Conservation (phyloP, 2,113 vertebrate genomes). For the Odobenus rosmarus region DNA sequence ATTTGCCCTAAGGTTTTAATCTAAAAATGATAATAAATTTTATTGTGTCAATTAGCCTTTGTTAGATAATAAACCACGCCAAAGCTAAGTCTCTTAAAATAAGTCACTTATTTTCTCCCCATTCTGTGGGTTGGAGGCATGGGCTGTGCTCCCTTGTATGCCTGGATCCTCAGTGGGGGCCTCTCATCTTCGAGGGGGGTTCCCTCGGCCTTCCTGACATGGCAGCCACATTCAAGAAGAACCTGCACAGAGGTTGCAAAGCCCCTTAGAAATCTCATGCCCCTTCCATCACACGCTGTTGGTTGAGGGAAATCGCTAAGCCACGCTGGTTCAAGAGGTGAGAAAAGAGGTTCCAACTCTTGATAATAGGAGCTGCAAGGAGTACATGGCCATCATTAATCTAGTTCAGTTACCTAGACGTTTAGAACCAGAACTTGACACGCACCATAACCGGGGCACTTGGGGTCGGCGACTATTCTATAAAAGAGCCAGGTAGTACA, state of each 20-base stretch:
- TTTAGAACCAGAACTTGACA: background rate
- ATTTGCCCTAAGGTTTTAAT: background rate
- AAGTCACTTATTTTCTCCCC: background rate
- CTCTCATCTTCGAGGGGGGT: background rate
- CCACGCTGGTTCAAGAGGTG: background rate
- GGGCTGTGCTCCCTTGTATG: background rate
- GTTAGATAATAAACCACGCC: background rate
- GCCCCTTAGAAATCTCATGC: background rate
- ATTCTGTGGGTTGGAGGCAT: background rate
- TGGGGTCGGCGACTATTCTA: background rate
- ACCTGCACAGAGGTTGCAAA: background rate
- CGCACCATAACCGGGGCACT: rapidly evolving
- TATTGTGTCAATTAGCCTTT: background rate
- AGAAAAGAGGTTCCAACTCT: background rate
- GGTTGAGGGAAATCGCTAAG: background rate
- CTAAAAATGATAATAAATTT: background rate
- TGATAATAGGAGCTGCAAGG: background rate
- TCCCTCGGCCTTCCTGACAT: background rate
- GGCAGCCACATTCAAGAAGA: background rate
- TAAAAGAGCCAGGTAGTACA: background rate
- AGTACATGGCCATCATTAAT: background rate
- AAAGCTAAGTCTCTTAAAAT: background rate
- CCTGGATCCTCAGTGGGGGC: background rate
- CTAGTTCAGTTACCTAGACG: background rate
- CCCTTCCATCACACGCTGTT: background rate